Conservation (phyloP, 2,888 invertebrate species). For the Agrotis segetum region DNA sequence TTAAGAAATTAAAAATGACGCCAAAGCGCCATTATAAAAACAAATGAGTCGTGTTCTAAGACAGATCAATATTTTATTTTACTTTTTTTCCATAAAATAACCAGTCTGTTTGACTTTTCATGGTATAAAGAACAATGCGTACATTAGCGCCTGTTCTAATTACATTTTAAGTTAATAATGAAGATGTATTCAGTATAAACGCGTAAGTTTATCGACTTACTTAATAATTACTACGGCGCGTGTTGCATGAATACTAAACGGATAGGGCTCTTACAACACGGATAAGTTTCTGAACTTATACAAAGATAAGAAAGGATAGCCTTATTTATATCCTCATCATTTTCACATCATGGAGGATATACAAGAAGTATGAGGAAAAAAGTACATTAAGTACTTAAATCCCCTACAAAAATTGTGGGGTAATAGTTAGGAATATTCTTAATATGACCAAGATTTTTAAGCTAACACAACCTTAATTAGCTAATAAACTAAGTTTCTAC, state of each 20-base stretch:
- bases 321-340: conserved; percentile 25
- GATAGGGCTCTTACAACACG: conserved; percentile 30
- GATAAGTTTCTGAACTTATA: conserved; percentile 36
- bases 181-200: conserved; percentile 47
- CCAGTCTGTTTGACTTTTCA: background rate
- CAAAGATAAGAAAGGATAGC: conserved; percentile 37
- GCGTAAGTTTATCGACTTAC: conserved; percentile 53
- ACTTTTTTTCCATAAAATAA: background rate
- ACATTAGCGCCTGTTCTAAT: conserved; percentile 35
- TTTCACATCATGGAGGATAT: conserved; percentile 28
- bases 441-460: background rate
- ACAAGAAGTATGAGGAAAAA: background rate
- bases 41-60: conserved; percentile 1
- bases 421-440: background rate
- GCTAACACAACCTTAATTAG: conserved; percentile 22
- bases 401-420: too few species aligned
- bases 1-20: too few species aligned
- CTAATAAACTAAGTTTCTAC: conserved; percentile 23
- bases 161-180: conserved; percentile 49
- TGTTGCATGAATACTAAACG: conserved; percentile 58
- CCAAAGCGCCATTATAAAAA: conserved; percentile 1
- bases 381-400: background rate
- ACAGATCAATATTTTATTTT: background rate
- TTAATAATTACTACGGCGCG: conserved; percentile 53
- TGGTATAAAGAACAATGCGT: conserved; percentile 40